Percentiles rank a stretch among this genome's conserved stretches.
phyloP scores from a whole-genome alignment of 37 sponge, comb jelly and placozoan species.

The Petrosia ficiformis region DNA sequence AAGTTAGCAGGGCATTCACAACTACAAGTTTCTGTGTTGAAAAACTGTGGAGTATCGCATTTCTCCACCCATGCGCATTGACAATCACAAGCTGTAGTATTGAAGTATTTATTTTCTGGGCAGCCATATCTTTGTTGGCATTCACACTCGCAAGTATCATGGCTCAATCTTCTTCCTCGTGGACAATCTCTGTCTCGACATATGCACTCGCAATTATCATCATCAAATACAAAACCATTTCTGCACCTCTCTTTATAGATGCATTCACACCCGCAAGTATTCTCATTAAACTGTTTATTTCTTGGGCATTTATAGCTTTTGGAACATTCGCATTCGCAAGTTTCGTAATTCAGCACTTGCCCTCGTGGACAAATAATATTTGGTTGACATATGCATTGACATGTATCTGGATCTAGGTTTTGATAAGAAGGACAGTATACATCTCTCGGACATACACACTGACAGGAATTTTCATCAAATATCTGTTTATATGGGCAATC shows the following conservation, averaged over 20 bases:
- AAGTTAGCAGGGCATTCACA: slow-evolving; percentile 21
- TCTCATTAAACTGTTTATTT: slow-evolving; percentile 1
- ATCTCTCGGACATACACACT: slow-evolving; percentile 25
- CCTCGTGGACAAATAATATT: slow-evolving; percentile 4
- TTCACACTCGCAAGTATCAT: slow-evolving; percentile 31
- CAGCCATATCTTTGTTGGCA: slow-evolving; percentile 12
- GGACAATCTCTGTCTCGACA: slow-evolving; percentile 1
- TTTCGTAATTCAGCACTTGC: slow-evolving; percentile 11
- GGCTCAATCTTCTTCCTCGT: not conserved
- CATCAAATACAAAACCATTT: not conserved
- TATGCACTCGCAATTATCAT: not conserved
- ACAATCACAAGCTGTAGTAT: slow-evolving; percentile 6
- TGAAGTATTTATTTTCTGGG: not conserved
- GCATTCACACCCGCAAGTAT: slow-evolving; percentile 41
- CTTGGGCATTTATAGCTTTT: not conserved
- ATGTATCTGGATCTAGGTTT: not conserved
- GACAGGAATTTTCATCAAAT: not conserved
- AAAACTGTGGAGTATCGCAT: not conserved
- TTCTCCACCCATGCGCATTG: slow-evolving; percentile 11
- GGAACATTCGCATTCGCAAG: slow-evolving; percentile 10
- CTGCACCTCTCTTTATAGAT: not conserved
- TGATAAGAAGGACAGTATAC: not conserved
- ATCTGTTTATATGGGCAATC: not conserved
- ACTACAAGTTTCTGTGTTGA: not conserved
- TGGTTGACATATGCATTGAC: slow-evolving; percentile 9